Evolutionary conservation across 2,797 vertebrate genomes (phyloP).

Genomic region (Centropyge bicolor): DNA sequence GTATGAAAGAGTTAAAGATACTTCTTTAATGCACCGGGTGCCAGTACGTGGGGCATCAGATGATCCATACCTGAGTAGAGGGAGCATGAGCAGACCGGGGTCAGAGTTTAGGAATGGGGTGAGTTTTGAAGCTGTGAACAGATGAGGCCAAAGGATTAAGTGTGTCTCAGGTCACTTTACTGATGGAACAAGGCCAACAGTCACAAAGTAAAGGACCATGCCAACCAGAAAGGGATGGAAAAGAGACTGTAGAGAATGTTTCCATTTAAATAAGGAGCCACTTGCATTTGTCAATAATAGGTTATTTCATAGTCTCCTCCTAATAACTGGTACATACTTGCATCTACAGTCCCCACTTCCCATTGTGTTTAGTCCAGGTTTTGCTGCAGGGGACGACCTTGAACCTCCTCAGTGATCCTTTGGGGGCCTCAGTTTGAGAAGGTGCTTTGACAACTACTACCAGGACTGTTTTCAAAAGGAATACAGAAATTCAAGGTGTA

Average conservation of each 20-base stretch:
- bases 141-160: neutral
- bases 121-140: neutral
- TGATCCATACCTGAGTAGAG: conserved; percentile 4
- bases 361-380: neutral
- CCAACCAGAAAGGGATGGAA: neutral
- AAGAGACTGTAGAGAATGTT: no score
- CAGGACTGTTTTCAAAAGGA: conserved; percentile 6
- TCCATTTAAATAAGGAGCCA: neutral
- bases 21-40: conserved; percentile 3
- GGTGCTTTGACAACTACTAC: conserved; percentile 15
- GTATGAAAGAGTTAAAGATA: conserved; percentile 17
- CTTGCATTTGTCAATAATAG: neutral
- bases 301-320: neutral
- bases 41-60: neutral
- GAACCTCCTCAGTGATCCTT: conserved; percentile 12
- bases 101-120: neutral
- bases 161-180: neutral
- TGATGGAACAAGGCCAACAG: conserved; percentile 13
- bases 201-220: conserved; percentile 2
- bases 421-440: conserved; percentile 1
- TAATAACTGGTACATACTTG: conserved; percentile 1
- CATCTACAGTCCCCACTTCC: neutral
- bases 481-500: neutral
- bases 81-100: conserved; percentile 3
- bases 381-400: conserved; percentile 14